These are phyloP conservation scores for Lasioglossum oenotherae DNA, from an alignment of 2,888 invertebrate genomes.

Conservation along the genomic window DNA sequence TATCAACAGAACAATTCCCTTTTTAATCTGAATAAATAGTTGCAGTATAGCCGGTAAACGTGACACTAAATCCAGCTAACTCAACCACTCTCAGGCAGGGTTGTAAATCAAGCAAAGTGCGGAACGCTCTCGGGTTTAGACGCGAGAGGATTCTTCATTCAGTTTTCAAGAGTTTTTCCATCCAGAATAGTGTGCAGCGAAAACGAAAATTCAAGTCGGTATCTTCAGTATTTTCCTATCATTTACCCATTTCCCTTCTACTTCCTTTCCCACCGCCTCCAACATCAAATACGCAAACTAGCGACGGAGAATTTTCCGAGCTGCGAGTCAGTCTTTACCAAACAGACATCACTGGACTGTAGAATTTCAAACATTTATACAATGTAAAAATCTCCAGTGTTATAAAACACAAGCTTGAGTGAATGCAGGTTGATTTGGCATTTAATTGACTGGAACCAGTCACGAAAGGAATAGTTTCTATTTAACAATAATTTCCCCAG, in stretches of 20 bases:
- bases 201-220: not conserved
- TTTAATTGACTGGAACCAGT: not conserved
- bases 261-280: not conserved
- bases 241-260: not conserved
- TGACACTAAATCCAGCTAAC: constrained; percentile 6
- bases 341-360: not conserved
- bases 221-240: constrained; percentile 6
- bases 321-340: not conserved
- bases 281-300: not conserved
- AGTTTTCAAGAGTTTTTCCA: not conserved
- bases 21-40: not conserved
- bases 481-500: not conserved
- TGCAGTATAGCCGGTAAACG: not conserved
- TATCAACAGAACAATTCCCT: not conserved
- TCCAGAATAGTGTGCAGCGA: not conserved
- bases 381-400: not conserved
- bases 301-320: not conserved
- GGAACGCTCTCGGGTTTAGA: not conserved
- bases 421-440: not conserved
- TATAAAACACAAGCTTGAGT: no score
- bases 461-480: not conserved
- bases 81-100: not conserved
- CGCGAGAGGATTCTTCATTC: not conserved
- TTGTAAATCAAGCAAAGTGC: constrained; percentile 6
- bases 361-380: not conserved